Base-by-base conservation (phyloP, 92 coral and sea anemone genomes). In the Zoanthus sociatus region DNA sequence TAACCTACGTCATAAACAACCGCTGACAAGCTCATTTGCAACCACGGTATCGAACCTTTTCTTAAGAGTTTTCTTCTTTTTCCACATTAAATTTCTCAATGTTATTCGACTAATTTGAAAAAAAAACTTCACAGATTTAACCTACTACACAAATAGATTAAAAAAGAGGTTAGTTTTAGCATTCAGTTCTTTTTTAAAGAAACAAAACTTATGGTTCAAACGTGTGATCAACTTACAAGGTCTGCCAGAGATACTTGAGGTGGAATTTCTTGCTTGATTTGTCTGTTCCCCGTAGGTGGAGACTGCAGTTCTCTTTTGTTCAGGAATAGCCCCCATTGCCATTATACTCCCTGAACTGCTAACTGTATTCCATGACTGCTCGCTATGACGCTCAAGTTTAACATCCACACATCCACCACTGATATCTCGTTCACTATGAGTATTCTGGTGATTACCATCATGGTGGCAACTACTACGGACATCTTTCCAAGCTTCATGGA, bases 211-310 rank as follows among this genome's bases (percentile, higher is more conserved):
- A 37, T 37, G 42, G 42, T 37, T 37, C 42, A 37, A 37, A 67
- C 42, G 46, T 14, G 17, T 44, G 31, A 42, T 37, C 26, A 20
- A 81, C 85, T 66, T 31, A 81, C 85, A 46, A 64, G 85, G 70
- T 81, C 63, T 46, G 67, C 85, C 76, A 7, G 76, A 81, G 21
- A 60, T 47, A 13, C 21, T 66, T 26, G 63, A 16, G 58, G 75
- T 9, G 3, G 44, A 51, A 7, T 14, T 47, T 45, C 6, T 32
- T 11, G 45, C 1, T 0, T 12, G 60, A 74, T 63, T 17, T 18
- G 54, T 18, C 15, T 9, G 76, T 53, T 44, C 63, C 10, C 61
- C 58, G 48, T 81, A 81, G 0, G 9, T 54, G 54, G 75, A 37
- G 9, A 75, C 21, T 20, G 45, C 61, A 81, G 44, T 37, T 37